Base-by-base conservation (phyloP, 1,140 invertebrate species). In the Dreissena polymorpha region DNA sequence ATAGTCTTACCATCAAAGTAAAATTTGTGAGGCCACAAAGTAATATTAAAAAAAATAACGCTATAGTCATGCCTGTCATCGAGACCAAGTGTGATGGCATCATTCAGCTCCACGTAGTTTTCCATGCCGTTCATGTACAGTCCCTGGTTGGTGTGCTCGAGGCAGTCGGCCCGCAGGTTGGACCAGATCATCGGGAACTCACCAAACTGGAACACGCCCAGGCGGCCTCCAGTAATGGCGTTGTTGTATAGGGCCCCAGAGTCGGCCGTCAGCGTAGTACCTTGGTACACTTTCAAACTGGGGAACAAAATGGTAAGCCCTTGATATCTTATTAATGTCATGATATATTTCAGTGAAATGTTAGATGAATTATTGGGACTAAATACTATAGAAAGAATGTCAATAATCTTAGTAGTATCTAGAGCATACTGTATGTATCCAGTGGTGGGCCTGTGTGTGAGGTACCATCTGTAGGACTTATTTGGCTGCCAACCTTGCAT, bases 381-480 rank as follows among this genome's bases (percentile, higher is more conserved):
- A 39, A 39, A 39, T 39, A 8, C 2, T 39, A 39, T 39, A 39
- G 8, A 39, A 39, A 39, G 8, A 39, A 39, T 39, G 8, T 39
- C 39, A 39, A 39, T 8, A 5, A 5, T 39, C 39, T 2, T 39
- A 39, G 8, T 39, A 39, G 39, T 39, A 8, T 39, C 39, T 39
- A 39, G 39, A 39, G 39, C 79, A n/a, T 64, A 88, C 87, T 78
- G 85, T 21, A 88, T 88, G 39, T 84, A 76, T 6, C 83, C 87
- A 25, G 64, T 73, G 27, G 83, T 73, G 18, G 87, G 85, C 21
- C 72, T 67, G 53, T 86, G 86, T 16, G 64, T 76, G 2, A 88
- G 68, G 60, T 76, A 64, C 85, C 85, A 87, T 65, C 86, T 74
- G 68, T 88, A 88, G 23, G 87, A 55, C 6, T 75, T 87, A n/a